A percentile compares a stretch with the other conserved stretches of the same genome.
These are phyloP conservation scores for Salvator merianae DNA, from an alignment of 2,113 vertebrate genomes.

Conservation along the genomic window DNA sequence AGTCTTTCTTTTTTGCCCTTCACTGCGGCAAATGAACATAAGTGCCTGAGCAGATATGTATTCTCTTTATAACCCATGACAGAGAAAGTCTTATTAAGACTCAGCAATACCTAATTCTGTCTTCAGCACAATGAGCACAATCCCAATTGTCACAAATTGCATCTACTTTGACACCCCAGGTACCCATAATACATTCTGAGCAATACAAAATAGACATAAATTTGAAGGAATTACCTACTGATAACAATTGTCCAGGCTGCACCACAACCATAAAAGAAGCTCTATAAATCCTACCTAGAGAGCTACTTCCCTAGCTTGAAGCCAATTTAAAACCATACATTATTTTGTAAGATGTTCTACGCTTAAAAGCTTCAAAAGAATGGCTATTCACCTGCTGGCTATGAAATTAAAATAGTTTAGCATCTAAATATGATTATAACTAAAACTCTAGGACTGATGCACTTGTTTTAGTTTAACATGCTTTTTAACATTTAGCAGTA, in stretches of 20 bases:
- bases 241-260: conserved; percentile 17
- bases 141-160: conserved; percentile 28
- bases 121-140: conserved; percentile 7
- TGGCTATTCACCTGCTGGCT: background rate
- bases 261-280: background rate
- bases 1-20: background rate
- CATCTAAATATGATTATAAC: background rate
- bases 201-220: conserved; percentile 9
- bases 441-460: background rate
- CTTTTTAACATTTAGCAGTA: background rate
- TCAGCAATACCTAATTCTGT: background rate
- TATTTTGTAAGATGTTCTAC: background rate
- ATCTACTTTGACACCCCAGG: conserved; percentile 4
- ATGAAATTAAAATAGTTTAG: background rate
- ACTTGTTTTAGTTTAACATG: background rate
- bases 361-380: background rate
- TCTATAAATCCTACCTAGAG: background rate
- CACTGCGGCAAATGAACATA: background rate
- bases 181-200: conserved; percentile 13
- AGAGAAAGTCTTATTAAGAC: background rate
- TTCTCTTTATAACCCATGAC: background rate
- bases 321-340: conserved; percentile 2
- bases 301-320: background rate
- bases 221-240: conserved; percentile 3
- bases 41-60: background rate